Evolutionary conservation across 2,888 invertebrate species (phyloP), one percentile per base, ranked within the genome.

Genomic region (Glyphotaelius pellucidus): DNA sequence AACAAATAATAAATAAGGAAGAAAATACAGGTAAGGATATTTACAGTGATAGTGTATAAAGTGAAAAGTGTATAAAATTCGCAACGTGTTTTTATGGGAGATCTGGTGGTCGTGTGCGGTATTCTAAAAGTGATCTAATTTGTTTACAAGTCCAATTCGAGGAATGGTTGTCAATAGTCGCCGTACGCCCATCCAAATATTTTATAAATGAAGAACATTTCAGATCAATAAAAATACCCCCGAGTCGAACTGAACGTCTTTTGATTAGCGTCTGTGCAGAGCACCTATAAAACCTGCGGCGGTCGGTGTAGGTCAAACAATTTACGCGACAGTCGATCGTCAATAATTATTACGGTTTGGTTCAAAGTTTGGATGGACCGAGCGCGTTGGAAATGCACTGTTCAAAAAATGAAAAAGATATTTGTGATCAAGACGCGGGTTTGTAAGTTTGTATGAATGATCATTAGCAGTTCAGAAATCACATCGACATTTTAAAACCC

Each of bases 401-500:
- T 47, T 15, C 86, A 42, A 86, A 86, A 85, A 85, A 86, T 25
- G 67, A 67, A 85, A n/a, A 85, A 38, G 35, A 15, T 30, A 30
- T 86, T 86, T 30, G 86, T 42, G 30, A 86, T 42, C 47, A 30
- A 86, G n/a, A 47, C 47, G 86, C 86, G n/a, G n/a, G 38, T 38
- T 38, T 86, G 47, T 47, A 25, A 42, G 86, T 35, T 67, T 86
- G 86, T 86, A 42, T 42, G 38, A 86, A 42, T 47, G 42, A 42
- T 86, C 35, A 86, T 86, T 42, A 35, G 30, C 38, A 30, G 42
- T 42, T 25, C 32, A 30, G 86, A 52, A 90, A 90, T 90, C 52
- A 92, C 52, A 92, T 90, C 90, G 80, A 35, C 38, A 42, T 47
- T 89, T 89, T 80, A 47, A 67, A 91, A 84, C 7, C 79, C 91